Conservation (phyloP, 2,113 vertebrate species). For the Machaerirhynchus nigripectus region DNA sequence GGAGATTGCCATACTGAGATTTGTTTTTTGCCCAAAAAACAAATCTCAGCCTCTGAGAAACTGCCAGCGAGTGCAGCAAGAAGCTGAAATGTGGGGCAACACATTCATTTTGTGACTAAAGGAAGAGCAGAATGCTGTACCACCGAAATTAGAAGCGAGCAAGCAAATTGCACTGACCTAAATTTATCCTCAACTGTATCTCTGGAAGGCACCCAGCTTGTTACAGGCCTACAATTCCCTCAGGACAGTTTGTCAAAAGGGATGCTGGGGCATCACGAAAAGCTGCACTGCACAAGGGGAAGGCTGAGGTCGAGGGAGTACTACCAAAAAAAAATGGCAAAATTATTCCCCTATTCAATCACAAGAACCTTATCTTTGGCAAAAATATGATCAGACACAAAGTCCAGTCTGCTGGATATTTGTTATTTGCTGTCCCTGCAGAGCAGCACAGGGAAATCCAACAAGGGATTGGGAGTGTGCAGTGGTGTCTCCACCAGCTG, state of each 20-base stretch:
- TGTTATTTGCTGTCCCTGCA: background rate
- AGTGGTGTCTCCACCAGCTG: background rate
- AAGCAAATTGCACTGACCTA: background rate
- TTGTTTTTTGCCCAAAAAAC: background rate
- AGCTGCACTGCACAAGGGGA: background rate
- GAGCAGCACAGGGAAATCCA: background rate
- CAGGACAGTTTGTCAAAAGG: background rate
- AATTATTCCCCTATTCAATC: background rate
- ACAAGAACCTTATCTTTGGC: background rate
- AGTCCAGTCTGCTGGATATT: background rate
- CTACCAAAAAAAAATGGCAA: background rate
- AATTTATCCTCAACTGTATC: background rate
- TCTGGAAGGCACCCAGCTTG: background rate
- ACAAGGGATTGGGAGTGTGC: rapidly evolving
- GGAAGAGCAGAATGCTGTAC: background rate
- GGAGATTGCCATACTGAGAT: too few relatives aligned
- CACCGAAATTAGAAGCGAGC: background rate
- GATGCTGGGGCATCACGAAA: background rate
- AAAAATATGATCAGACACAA: background rate
- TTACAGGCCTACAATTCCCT: background rate
- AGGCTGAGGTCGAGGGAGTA: background rate
- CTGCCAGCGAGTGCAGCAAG: background rate
- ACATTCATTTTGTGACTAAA: background rate
- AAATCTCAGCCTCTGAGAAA: background rate
- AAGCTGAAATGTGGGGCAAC: background rate